Evolutionary conservation across 2,113 vertebrate species (phyloP).

Genomic region (Atractosteus spatula): DNA sequence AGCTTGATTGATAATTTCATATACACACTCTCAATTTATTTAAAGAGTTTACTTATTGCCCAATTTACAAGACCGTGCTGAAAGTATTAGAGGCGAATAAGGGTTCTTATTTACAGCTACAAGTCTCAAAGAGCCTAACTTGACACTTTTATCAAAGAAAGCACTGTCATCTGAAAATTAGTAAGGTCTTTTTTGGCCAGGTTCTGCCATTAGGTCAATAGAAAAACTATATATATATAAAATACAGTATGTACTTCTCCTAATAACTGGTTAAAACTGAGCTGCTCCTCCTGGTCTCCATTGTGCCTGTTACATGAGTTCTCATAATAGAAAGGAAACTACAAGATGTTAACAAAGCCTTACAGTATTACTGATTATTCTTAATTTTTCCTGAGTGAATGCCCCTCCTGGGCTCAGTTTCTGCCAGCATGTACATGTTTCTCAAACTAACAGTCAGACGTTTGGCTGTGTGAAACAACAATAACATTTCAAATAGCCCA

Average conservation of each 20-base stretch:
- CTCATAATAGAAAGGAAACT: not conserved
- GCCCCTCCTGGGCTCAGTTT: no score
- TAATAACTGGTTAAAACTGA: not conserved
- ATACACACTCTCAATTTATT: not conserved
- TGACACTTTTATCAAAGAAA: slow-evolving; percentile 1
- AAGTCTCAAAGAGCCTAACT: not conserved
- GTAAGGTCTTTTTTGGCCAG: not conserved
- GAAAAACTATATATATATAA: no score
- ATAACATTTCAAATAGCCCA: not conserved
- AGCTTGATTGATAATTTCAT: not conserved
- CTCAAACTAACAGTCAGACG: no score
- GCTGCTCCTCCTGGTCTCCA: not conserved
- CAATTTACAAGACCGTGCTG: not conserved
- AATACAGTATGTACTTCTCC: not conserved
- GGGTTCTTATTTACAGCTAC: not conserved
- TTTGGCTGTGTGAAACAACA: not conserved
- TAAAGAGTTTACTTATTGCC: not conserved
- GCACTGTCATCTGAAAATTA: not conserved
- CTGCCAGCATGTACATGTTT: no score
- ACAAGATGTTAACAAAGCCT: not conserved
- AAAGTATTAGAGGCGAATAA: not conserved
- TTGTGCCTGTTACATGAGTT: not conserved
- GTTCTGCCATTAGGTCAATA: not conserved
- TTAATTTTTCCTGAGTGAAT: not conserved
- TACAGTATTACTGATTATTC: not conserved